Evolutionary conservation across 2,888 invertebrate genomes (phyloP).

Genomic region (Clitarchus hookeri): DNA sequence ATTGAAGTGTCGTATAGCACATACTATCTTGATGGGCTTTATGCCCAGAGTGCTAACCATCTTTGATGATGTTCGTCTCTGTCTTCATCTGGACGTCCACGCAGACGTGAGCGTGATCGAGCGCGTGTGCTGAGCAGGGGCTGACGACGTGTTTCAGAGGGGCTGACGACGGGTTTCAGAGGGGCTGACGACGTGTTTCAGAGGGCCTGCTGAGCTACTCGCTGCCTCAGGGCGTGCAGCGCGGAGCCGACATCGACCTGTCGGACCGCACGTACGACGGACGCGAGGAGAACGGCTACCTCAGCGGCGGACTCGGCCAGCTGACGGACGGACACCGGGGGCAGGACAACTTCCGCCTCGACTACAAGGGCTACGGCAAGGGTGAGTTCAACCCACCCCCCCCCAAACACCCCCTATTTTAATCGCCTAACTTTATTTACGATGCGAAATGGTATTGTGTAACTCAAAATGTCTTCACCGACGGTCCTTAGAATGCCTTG

Average conservation of each 20-base stretch:
- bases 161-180: conserved; percentile 64
- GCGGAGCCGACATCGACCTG: conserved; percentile 74
- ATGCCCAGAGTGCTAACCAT: no score
- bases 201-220: conserved; percentile 80
- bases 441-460: no score
- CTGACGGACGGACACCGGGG: conserved; percentile 77
- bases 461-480: no score
- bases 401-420: no score
- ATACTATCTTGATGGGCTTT: no score
- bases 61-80: no score
- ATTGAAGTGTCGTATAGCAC: no score
- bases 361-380: conserved; percentile 68
- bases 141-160: conserved; percentile 63
- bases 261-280: conserved; percentile 82
- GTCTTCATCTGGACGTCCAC: no score
- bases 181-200: conserved; percentile 53
- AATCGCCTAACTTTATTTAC: no score
- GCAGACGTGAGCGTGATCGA: no score
- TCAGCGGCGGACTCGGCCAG: conserved; percentile 76
- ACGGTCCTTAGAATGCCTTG: no score
- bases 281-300: conserved; percentile 63
- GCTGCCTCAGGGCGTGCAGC: conserved; percentile 73
- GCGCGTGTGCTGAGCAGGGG: conserved; percentile 15
- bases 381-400: conserved; percentile 55
- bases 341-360: conserved; percentile 72